phyloP scores from a whole-genome alignment of 2,797 vertebrate genomes.

The Eulemur albifrons region DNA sequence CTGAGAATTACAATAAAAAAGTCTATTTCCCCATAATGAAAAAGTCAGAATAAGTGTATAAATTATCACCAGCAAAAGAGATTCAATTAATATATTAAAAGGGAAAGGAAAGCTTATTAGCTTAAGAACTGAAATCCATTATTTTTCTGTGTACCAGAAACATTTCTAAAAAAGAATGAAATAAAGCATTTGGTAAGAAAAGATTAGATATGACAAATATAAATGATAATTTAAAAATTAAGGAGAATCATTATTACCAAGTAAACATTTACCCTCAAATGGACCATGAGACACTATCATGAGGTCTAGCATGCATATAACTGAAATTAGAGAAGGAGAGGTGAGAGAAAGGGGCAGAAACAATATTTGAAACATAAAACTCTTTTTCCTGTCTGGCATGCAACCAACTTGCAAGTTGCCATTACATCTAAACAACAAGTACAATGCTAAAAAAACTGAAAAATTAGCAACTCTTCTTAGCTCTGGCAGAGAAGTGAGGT shows the following conservation, averaged over 20 bases:
- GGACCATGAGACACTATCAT: neutral
- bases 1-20: neutral
- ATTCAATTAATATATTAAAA: neutral
- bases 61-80: neutral
- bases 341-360: neutral
- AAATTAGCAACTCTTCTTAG: neutral
- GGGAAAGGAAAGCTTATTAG: neutral
- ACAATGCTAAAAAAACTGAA: neutral
- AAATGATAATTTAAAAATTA: neutral
- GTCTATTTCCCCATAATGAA: neutral
- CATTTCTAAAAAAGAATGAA: neutral
- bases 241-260: neutral
- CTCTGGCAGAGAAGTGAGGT: neutral
- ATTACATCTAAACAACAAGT: neutral
- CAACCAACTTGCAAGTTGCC: neutral
- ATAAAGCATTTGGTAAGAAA: neutral
- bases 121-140: neutral
- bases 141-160: neutral
- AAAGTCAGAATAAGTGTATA: neutral
- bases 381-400: neutral
- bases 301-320: neutral
- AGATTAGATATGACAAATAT: neutral
- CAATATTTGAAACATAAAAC: neutral
- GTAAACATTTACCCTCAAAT: neutral
- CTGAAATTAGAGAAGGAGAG: neutral